Evolutionary conservation across 2,888 invertebrate species (phyloP), one percentile per base, ranked within the genome.

Genomic region (Cheilosia vulpina): DNA sequence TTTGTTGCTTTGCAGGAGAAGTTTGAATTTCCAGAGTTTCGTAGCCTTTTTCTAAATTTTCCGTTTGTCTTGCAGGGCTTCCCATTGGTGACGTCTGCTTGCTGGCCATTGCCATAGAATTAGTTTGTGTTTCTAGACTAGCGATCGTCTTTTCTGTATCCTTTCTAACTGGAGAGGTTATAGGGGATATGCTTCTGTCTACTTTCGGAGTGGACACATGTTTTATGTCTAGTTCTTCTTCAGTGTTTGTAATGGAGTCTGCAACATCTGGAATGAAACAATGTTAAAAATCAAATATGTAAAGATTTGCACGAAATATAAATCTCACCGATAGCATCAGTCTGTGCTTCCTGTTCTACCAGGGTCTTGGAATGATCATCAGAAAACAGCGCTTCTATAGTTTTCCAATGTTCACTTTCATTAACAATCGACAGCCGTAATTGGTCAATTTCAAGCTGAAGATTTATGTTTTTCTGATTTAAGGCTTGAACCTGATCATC

Each of bases 401-500:
- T 91, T 53, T 90, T 90, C 92, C 92, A 92, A 68, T 92, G 92
- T 77, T 92, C 91, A 19, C 89, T 88, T 13, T 91, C 90, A 5
- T 88, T 88, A 7, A 90, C 90, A 73, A 89, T 89, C 19, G 88
- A 88, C 31, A 92, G 34, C 17, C 89, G 89, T n/a, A 91, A 41
- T 17, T 89, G 89, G 3, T 88, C 83, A 4, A 92, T 69, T 66
- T 92, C 91, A 9, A 84, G 83, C 73, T 91, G 90, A 2, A 92
- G 87, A 24, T 88, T 88, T 4, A 58, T 17, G 34, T 89, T 89
- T 60, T 89, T 90, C 21, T 87, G 75, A 55, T 90, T 89, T 47
- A 89, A 78, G 4, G 87, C 79, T 43, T 89, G 88, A 41, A 91
- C 88, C 45, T 90, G 90, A 24, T 90, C 90, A 79, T 91, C 90